These are phyloP conservation scores for Setipinna tenuifilis DNA, from an alignment of 2,797 vertebrate species.

Conservation along the genomic window DNA sequence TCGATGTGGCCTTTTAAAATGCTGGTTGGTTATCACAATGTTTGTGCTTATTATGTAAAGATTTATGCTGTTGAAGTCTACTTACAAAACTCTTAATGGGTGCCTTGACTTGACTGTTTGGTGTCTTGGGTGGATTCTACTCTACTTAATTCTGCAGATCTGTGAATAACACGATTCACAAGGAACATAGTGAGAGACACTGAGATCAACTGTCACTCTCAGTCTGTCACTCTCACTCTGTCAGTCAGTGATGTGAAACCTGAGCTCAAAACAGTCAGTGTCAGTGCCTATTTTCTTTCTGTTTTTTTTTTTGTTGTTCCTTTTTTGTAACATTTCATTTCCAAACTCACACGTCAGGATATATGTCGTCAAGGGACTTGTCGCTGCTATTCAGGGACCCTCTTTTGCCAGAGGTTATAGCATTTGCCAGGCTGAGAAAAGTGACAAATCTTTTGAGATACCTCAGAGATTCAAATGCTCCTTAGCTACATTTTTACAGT, in stretches of 20 bases:
- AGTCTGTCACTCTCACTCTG: background rate
- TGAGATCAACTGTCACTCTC: background rate
- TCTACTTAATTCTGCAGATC: background rate
- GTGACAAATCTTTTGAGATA: constrained; percentile 23
- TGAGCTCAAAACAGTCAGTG: background rate
- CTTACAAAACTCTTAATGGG: background rate
- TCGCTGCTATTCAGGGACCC: constrained; percentile 47
- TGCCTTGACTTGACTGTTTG: background rate
- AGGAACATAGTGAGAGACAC: background rate
- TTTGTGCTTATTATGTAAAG: background rate
- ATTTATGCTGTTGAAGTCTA: background rate
- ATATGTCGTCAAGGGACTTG: constrained; percentile 33
- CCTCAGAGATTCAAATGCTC: constrained; percentile 1
- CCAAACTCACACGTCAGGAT: constrained; percentile 29
- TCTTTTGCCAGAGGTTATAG: constrained; percentile 30
- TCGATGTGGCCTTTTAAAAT: background rate
- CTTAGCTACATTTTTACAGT: background rate
- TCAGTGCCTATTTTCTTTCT: background rate
- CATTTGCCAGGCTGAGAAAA: constrained; percentile 17
- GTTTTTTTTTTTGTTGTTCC: background rate
- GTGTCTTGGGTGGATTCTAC: background rate
- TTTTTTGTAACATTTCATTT: background rate
- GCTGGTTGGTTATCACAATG: constrained; percentile 11
- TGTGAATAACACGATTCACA: background rate
- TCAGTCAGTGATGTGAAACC: background rate